These are phyloP conservation scores for Morpho achilles DNA, from an alignment of 2,888 invertebrate genomes.

Conservation along the genomic window DNA sequence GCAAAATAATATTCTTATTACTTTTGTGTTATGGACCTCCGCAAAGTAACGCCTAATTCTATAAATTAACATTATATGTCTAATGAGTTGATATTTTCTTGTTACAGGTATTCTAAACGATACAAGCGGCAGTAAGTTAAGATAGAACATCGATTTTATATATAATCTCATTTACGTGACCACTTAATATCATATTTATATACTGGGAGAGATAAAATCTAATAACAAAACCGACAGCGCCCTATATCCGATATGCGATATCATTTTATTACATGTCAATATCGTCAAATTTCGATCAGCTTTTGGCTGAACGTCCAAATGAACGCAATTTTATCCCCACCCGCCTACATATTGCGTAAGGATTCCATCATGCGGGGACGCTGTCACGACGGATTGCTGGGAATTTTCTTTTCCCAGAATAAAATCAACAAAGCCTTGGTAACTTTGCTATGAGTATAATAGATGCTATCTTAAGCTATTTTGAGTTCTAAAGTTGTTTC, in stretches of 20 bases:
- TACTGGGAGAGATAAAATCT: constrained; percentile 1
- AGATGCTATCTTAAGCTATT: too few species aligned
- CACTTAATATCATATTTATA: background rate
- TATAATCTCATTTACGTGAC: background rate
- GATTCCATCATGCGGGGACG: background rate
- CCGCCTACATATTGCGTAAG: constrained; percentile 17
- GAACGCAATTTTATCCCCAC: constrained; percentile 27
- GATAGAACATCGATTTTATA: background rate
- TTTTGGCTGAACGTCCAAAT: constrained; percentile 26
- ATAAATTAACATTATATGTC: too few species aligned
- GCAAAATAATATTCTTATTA: too few species aligned
- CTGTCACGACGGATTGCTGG: background rate
- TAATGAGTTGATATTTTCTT: background rate
- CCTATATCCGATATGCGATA: background rate
- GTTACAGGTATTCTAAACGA: constrained; percentile 4
- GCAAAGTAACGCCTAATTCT: too few species aligned
- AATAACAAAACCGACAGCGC: background rate
- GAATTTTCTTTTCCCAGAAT: too few species aligned
- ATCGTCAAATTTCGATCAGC: constrained; percentile 27
- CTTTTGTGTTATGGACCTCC: too few species aligned
- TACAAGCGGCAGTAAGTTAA: background rate
- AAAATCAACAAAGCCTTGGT: too few species aligned
- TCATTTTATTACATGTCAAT: constrained; percentile 14
- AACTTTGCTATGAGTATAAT: too few species aligned
- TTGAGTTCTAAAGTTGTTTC: too few species aligned